A percentile compares a stretch with the other conserved stretches of the same genome.
Evolutionary conservation across 2,888 invertebrate genomes (phyloP).

Genomic region (Ochropleura leucogaster): DNA sequence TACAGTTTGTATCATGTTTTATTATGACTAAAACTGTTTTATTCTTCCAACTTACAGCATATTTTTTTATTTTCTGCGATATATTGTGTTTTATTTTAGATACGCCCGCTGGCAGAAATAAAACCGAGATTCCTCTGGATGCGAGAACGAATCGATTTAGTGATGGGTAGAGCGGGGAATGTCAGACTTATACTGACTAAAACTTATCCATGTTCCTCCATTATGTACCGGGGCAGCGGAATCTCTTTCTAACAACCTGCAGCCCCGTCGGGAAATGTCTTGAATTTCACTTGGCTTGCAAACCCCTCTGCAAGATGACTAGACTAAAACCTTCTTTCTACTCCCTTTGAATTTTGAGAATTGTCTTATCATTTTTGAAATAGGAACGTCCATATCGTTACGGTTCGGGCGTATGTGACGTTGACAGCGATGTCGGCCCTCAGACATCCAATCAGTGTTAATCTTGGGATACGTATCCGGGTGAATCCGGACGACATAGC

Average conservation of each 20-base stretch:
- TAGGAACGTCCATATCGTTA: background rate
- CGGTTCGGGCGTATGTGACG: background rate
- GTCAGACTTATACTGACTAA: too few relatives aligned
- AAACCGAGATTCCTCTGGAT: background rate
- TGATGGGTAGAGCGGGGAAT: background rate
- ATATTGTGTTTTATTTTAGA: background rate
- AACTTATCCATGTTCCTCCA: too few relatives aligned
- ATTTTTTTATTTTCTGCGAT: background rate
- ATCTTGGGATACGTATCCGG: background rate
- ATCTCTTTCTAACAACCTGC: too few relatives aligned
- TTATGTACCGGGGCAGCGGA: too few relatives aligned
- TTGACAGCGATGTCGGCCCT: background rate
- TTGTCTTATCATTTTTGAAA: background rate
- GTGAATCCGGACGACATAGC: background rate
- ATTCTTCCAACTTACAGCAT: background rate
- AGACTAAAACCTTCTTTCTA: background rate
- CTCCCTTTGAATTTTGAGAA: background rate
- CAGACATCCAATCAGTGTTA: conserved; percentile 20
- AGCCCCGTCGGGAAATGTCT: too few relatives aligned
- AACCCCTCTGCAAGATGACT: background rate
- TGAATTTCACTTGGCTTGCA: too few relatives aligned
- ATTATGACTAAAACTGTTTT: background rate
- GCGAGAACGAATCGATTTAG: background rate
- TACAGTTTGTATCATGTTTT: background rate
- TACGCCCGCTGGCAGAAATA: background rate